Evolutionary conservation across 2,797 vertebrate species (phyloP).

Genomic region (Naso thynnoides): DNA sequence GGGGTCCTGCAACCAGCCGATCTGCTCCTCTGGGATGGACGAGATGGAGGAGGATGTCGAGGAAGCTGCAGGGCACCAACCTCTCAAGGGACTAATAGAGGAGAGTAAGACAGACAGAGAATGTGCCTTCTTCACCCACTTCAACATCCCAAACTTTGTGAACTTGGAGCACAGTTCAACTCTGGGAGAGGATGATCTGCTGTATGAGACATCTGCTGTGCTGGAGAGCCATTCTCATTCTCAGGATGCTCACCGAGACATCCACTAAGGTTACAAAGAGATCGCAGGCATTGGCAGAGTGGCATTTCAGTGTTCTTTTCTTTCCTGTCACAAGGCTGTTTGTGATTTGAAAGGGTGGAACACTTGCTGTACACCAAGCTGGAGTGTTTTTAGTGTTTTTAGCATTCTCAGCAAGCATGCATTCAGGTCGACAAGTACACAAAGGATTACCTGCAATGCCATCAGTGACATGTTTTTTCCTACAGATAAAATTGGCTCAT

Average conservation of each 20-base stretch:
- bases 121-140: constrained; percentile 83
- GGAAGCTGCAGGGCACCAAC: constrained; percentile 20
- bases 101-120: constrained; percentile 76
- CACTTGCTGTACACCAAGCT: background rate
- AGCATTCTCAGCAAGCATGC: background rate
- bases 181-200: constrained; percentile 88
- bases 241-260: constrained; percentile 67
- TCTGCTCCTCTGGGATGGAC: constrained; percentile 36
- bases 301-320: background rate
- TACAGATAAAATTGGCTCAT: constrained; percentile 5
- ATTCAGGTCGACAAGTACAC: background rate
- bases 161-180: constrained; percentile 88
- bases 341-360: constrained; percentile 8
- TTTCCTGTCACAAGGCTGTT: constrained; percentile 15
- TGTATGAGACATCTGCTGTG: constrained; percentile 85
- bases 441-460: background rate
- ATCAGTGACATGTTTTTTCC: constrained; percentile 15
- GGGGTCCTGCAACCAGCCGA: constrained; percentile 6
- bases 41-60: constrained; percentile 58
- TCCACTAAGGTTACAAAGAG: constrained; percentile 67
- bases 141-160: constrained; percentile 93
- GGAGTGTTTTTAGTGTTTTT: background rate
- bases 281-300: background rate
- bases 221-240: constrained; percentile 80
- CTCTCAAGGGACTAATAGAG: constrained; percentile 62